Percentiles rank a stretch among this genome's conserved stretches.
Conservation (phyloP, 2,888 invertebrate species). For the Machimus rusticus region DNA sequence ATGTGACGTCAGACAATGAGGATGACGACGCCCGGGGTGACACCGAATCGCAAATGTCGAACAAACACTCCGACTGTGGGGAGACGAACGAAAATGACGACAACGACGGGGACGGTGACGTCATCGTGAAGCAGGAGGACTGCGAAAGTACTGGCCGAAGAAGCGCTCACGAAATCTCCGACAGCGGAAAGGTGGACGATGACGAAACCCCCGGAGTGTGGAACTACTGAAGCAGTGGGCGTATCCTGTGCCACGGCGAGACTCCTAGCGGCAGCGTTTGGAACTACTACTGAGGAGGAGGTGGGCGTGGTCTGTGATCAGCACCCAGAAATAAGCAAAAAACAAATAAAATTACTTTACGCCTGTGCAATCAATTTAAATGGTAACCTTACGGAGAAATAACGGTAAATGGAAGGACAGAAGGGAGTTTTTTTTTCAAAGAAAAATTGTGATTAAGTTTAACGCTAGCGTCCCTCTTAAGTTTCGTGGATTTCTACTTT, state of each 20-base stretch:
- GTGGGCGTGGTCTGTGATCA: neutral
- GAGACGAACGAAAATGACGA: conserved; percentile 31
- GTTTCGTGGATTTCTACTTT: conserved; percentile 8
- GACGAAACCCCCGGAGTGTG: conserved; percentile 43
- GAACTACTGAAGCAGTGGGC: conserved; percentile 43
- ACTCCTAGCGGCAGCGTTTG: neutral
- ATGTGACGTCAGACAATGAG: conserved; percentile 53
- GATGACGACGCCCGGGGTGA: conserved; percentile 52
- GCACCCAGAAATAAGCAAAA: neutral
- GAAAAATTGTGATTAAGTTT: conserved; percentile 43
- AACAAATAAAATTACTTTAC: conserved; percentile 39
- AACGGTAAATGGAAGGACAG: neutral
- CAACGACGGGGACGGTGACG: conserved; percentile 15
- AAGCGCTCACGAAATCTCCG: neutral
- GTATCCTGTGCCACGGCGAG: neutral
- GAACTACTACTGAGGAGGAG: neutral
- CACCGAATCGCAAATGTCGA: conserved; percentile 42
- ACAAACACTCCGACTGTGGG: conserved; percentile 40
- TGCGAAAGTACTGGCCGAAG: conserved; percentile 12
- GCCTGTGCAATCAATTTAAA: conserved; percentile 45
- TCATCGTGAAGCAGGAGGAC: conserved; percentile 18
- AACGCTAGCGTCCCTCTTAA: conserved; percentile 12
- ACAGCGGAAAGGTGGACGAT: conserved; percentile 31
- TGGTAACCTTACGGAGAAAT: neutral
- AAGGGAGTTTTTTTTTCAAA: neutral